Evolutionary conservation across 2,797 vertebrate genomes (phyloP), one percentile per base, ranked within the genome.

Genomic region (Sebastolobus altivelis): DNA sequence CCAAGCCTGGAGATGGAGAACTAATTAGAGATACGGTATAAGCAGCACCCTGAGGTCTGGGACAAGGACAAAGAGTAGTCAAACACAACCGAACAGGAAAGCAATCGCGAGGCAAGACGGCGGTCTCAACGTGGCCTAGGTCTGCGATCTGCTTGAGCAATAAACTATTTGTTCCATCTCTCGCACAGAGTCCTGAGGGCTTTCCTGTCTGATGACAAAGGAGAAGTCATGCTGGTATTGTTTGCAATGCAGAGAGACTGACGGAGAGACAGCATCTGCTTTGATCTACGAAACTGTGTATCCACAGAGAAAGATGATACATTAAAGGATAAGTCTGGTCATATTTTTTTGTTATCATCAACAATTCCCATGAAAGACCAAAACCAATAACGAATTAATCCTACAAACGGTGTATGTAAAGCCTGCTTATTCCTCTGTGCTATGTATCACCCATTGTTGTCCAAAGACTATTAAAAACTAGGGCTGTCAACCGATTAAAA

Each of bases 91-190:
- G 8, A 74, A 85, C 61, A 78, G 79, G 80, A 73, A 83, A 79
- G 72, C 68, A 89, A 92, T 88, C 83, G 67, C 29, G 66, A 80
- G 65, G 78, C 66, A 69, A 81, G 18, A 77, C 27, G 7, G 38
- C 71, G 69, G 77, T 76, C 70, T 73, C 38, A 16, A 65, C 72
- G 74, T 52, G 76, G 60, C 59, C 72, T 35, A 54, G 27, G 72
- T 72, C 75, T 55, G 52, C 77, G 87, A 93, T 87, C 78, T 66
- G 69, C 81, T 80, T 74, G 49, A 79, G 87, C 67, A 86, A 80
- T 81, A 90, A 83, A 90, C 66, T 31, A 81, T 87, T 91, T 91
- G 88, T 85, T 93, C 81, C 80, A 84, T 83, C 65, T 84, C 49
- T 78, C 9, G 14, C 77, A 60, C 37, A 58, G 49, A 56, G 77